A percentile compares a stretch with the other conserved stretches of the same genome.
phyloP scores from a whole-genome alignment of 2,888 invertebrate genomes.

The Cyclophora punctaria region DNA sequence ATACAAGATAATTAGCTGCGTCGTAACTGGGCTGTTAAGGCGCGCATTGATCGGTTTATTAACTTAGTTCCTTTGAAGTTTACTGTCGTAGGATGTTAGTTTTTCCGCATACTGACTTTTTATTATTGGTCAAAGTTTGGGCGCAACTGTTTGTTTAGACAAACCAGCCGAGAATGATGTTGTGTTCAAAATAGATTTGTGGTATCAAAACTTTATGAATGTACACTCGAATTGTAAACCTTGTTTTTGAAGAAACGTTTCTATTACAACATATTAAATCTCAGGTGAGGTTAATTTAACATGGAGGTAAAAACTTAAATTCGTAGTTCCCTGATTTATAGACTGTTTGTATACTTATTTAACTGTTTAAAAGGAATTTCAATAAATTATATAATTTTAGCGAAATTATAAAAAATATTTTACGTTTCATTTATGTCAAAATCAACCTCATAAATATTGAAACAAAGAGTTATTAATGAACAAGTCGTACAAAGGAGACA shows the following conservation, averaged over 20 bases:
- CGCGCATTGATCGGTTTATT: constrained; percentile 66
- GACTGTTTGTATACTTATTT: too few relatives aligned
- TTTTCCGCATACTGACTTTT: constrained; percentile 74
- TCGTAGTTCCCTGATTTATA: too few relatives aligned
- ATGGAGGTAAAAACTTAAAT: too few relatives aligned
- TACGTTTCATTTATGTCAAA: too few relatives aligned
- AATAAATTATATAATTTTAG: too few relatives aligned
- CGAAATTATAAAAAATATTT: too few relatives aligned
- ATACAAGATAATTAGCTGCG: constrained; percentile 47
- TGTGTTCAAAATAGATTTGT: constrained; percentile 65
- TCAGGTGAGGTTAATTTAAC: too few relatives aligned
- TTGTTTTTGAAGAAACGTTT: constrained; percentile 2
- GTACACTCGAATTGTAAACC: constrained; percentile 28
- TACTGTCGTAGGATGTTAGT: constrained; percentile 70
- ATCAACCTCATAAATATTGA: too few relatives aligned
- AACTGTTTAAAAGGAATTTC: too few relatives aligned
- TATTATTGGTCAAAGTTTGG: constrained; percentile 73
- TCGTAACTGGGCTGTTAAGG: constrained; percentile 48
- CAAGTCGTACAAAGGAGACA: neutral
- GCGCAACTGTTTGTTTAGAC: constrained; percentile 67
- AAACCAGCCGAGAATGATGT: constrained; percentile 49
- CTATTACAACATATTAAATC: too few relatives aligned
- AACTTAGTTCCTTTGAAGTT: constrained; percentile 61
- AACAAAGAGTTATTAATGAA: too few relatives aligned
- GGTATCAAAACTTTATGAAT: constrained; percentile 68